Evolutionary conservation across 2,797 vertebrate species (phyloP).

Genomic region (Amazona finschi): DNA sequence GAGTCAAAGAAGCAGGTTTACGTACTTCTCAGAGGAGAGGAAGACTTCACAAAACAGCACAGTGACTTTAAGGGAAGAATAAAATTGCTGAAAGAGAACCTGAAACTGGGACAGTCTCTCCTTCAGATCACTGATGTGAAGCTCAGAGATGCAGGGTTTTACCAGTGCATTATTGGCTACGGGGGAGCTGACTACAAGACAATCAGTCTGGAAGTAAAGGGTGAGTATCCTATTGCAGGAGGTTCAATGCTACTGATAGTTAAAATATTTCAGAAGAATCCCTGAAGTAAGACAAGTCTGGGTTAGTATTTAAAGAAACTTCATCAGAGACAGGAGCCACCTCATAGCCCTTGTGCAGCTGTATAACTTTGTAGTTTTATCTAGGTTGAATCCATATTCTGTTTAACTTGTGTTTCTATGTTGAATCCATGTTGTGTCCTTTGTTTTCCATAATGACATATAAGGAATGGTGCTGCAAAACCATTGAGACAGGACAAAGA

Average conservation of each 20-base stretch:
- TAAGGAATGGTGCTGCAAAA: neutral
- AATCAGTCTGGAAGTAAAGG: conserved; percentile 79
- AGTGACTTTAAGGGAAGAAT: conserved; percentile 73
- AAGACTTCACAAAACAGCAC: conserved; percentile 56
- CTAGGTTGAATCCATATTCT: neutral
- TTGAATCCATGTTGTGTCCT: neutral
- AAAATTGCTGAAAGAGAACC: conserved; percentile 74
- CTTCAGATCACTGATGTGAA: conserved; percentile 80
- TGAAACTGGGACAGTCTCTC: conserved; percentile 76
- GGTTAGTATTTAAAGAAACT: neutral
- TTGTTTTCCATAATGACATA: neutral
- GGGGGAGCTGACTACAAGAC: conserved; percentile 84
- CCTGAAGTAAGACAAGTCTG: neutral
- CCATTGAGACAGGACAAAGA: neutral
- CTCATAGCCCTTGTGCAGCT: fast-evolving
- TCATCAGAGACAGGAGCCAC: neutral
- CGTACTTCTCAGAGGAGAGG: conserved; percentile 57
- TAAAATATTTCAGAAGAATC: neutral
- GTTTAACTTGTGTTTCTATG: neutral
- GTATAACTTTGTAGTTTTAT: neutral
- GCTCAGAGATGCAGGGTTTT: conserved; percentile 82
- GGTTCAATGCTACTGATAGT: neutral
- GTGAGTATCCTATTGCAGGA: conserved; percentile 63
- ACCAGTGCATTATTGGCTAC: conserved; percentile 81
- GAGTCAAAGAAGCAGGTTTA: conserved; percentile 69